A percentile compares a stretch with the other conserved stretches of the same genome.
Evolutionary conservation across 2,797 vertebrate species (phyloP).

Genomic region (Girardinus metallicus): DNA sequence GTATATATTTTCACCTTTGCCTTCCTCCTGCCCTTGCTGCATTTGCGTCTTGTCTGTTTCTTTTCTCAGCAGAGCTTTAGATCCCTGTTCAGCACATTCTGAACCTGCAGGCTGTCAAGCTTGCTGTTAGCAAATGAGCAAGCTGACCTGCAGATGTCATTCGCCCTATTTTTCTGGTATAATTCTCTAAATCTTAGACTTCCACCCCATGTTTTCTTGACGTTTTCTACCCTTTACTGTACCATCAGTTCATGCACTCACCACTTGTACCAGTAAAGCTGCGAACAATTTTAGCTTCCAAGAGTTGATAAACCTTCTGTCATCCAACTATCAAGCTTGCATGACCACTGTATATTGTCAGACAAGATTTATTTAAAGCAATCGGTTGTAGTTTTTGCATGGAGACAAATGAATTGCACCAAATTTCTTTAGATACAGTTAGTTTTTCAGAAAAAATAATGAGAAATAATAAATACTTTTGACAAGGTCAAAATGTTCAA

Average conservation of each 20-base stretch:
- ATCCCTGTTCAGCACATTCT: constrained; percentile 47
- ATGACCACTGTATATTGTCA: too few species aligned
- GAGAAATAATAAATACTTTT: neutral
- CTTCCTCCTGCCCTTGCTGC: constrained; percentile 23
- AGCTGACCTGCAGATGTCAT: constrained; percentile 49
- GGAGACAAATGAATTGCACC: constrained; percentile 12
- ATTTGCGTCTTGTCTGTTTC: constrained; percentile 24
- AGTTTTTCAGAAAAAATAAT: neutral
- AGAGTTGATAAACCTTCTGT: constrained; percentile 19
- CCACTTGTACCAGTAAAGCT: constrained; percentile 20
- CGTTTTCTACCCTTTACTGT: constrained; percentile 4
- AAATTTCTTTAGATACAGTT: neutral
- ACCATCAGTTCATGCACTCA: neutral
- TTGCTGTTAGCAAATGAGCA: constrained; percentile 59
- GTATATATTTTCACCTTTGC: constrained; percentile 17
- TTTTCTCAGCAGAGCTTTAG: constrained; percentile 45
- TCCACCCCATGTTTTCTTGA: constrained; percentile 27
- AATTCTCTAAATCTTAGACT: constrained; percentile 23
- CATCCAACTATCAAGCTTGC: constrained; percentile 7
- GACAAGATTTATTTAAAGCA: constrained; percentile 19
- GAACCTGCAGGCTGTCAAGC: constrained; percentile 48
- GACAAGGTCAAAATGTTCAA: neutral
- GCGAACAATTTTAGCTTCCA: constrained; percentile 20
- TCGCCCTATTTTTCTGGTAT: constrained; percentile 40
- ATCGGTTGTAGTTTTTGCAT: neutral